phyloP scores from a whole-genome alignment of 2,113 vertebrate species.

The Tragelaphus strepsiceros region DNA sequence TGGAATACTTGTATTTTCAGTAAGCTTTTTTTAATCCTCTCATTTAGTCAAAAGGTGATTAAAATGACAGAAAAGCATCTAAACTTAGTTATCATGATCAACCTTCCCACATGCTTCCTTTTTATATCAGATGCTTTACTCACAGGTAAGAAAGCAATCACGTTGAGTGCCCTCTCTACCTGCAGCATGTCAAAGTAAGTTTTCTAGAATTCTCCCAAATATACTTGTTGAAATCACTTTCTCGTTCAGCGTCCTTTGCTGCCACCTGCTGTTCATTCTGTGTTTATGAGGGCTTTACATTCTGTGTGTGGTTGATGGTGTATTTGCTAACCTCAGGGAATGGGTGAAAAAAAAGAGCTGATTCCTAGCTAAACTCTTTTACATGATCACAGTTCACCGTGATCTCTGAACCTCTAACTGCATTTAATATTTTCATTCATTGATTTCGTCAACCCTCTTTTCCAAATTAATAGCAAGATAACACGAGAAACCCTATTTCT shows the following conservation, averaged over 20 bases:
- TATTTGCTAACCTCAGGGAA: background rate
- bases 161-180: background rate
- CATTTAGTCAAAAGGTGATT: constrained; percentile 28
- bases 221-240: rapidly evolving
- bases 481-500: background rate
- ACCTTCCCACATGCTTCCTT: background rate
- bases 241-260: constrained; percentile 60
- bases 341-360: background rate
- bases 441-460: background rate
- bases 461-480: background rate
- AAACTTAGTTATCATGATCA: background rate
- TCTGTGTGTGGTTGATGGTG: rapidly evolving
- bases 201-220: background rate
- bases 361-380: too few species aligned
- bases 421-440: background rate
- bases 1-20: constrained; percentile 8
- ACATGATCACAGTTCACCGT: background rate
- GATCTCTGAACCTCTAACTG: background rate
- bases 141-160: background rate
- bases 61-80: constrained; percentile 23
- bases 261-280: constrained; percentile 62
- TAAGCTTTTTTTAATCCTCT: constrained; percentile 40
- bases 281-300: background rate
- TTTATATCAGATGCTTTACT: background rate
- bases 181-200: background rate